Percentiles rank a stretch among this genome's conserved stretches.
These are phyloP conservation scores for Schizopygopsis pylzovi DNA, from an alignment of 2,797 vertebrate species.

Conservation along the genomic window DNA sequence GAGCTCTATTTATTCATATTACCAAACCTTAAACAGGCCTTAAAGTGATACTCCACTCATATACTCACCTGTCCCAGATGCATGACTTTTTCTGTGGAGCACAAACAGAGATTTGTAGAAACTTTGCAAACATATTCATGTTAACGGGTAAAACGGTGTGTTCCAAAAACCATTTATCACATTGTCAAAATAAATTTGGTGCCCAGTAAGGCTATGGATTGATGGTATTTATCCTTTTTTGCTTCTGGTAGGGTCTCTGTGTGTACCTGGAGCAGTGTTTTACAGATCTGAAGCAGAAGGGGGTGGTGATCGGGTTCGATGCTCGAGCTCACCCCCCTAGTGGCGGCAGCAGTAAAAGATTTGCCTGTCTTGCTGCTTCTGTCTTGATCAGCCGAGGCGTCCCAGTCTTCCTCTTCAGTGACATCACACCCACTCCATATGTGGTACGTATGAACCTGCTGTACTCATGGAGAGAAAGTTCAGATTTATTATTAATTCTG, in stretches of 20 bases:
- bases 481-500: neutral
- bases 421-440: slow-evolving; percentile 94
- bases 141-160: neutral
- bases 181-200: neutral
- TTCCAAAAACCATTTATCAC: neutral
- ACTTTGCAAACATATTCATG: neutral
- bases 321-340: slow-evolving; percentile 89
- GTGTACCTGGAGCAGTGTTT: slow-evolving; percentile 88
- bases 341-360: slow-evolving; percentile 90
- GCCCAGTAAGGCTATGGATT: neutral
- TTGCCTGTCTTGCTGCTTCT: slow-evolving; percentile 88
- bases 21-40: neutral
- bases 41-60: neutral
- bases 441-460: slow-evolving; percentile 79
- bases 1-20: neutral
- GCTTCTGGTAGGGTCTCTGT: slow-evolving; percentile 87
- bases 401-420: slow-evolving; percentile 91
- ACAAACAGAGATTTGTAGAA: no score
- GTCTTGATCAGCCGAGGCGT: slow-evolving; percentile 87
- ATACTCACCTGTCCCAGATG: neutral
- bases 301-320: slow-evolving; percentile 93
- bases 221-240: neutral
- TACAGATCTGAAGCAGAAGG: slow-evolving; percentile 85
- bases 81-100: neutral
- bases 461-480: neutral